Evolutionary conservation across 2,888 invertebrate genomes (phyloP).

Genomic region (Drosophila diplacantha): DNA sequence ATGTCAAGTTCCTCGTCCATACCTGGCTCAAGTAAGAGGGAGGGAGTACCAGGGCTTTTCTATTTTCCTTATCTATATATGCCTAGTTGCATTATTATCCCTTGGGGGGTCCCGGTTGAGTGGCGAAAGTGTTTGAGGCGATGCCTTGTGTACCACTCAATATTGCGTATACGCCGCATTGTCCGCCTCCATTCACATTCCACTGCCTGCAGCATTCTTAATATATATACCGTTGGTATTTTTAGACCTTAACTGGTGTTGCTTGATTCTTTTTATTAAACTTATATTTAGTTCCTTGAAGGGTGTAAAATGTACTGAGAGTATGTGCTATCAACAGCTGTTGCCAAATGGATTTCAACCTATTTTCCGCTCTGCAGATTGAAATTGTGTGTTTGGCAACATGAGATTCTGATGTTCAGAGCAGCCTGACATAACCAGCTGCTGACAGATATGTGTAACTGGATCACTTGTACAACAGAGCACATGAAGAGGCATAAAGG

Average conservation of each 20-base stretch:
- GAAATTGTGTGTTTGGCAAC: constrained; percentile 40
- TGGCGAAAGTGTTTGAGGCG: constrained; percentile 16
- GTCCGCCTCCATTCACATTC: constrained; percentile 11
- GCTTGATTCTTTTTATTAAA: constrained; percentile 6
- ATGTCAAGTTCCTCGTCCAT: constrained; percentile 23
- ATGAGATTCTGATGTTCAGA: constrained; percentile 53
- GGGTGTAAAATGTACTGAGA: constrained; percentile 14
- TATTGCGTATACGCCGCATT: constrained; percentile 52
- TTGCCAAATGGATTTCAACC: constrained; percentile 23
- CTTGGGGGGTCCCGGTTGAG: neutral
- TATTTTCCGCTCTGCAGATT: constrained; percentile 13
- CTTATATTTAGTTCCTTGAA: constrained; percentile 12
- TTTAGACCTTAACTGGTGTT: constrained; percentile 34
- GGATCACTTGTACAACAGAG: constrained; percentile 1
- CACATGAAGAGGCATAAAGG: neutral
- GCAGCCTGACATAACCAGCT: constrained; percentile 47
- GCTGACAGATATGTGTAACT: constrained; percentile 38
- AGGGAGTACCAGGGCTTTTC: neutral
- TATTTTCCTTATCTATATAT: constrained; percentile 6
- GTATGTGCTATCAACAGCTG: constrained; percentile 28
- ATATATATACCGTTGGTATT: constrained; percentile 42
- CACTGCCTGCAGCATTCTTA: constrained; percentile 4
- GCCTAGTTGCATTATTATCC: constrained; percentile 27
- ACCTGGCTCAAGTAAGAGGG: constrained; percentile 22
- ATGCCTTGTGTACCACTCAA: constrained; percentile 14